Base-by-base conservation (phyloP, 2,797 vertebrate species). In the Cottoperca gobio region DNA sequence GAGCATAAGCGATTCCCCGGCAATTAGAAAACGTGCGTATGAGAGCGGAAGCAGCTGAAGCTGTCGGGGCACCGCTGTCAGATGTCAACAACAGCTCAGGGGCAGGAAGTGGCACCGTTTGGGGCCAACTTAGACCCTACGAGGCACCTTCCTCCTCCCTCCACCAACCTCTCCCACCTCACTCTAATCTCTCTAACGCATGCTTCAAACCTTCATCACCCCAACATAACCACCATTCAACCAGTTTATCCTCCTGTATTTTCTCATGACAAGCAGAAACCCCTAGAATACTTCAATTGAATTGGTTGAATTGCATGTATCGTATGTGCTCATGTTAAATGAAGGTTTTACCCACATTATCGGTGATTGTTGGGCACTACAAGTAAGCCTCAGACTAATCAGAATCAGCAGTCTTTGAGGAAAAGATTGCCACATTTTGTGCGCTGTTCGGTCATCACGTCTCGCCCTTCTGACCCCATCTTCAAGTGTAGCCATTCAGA, bases 11-110 rank as follows among this genome's bases (percentile, higher is more conserved):
- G 75, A 72, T 83, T 90, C 72, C 63, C 50, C 4, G 77, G 79
- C 59, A 72, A 93, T 92, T 91, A 92, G 59, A 85, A 83, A 63
- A 79, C n/a, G 46, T 54, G 68, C 3, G 59, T 11, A n/a, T 87
- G 78, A 88, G 62, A 91, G 76, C 81, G 62, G 76, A 94, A 93
- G 89, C 78, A 54, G 52, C 85, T 70, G 43, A 84, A 89, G 82
- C 73, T 78, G 87, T 88, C 71, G 74, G n/a, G 74, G 84, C 84
- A 69, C 82, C 19, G 78, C 92, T 89, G 92, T 91, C 89, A 87
- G 82, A 93, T 90, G 90, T 95, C 91, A 88, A 83, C 91, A 93
- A 88, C 92, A 93, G 92, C 92, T 94, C 89, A 59, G 83, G 92
- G 88, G 82, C 93, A 94, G 93, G 93, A 95, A 95, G 87, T 91